Percentiles rank a stretch among this genome's conserved stretches.
phyloP scores from a whole-genome alignment of 2,888 invertebrate genomes.

The Dexiosoma caninum region DNA sequence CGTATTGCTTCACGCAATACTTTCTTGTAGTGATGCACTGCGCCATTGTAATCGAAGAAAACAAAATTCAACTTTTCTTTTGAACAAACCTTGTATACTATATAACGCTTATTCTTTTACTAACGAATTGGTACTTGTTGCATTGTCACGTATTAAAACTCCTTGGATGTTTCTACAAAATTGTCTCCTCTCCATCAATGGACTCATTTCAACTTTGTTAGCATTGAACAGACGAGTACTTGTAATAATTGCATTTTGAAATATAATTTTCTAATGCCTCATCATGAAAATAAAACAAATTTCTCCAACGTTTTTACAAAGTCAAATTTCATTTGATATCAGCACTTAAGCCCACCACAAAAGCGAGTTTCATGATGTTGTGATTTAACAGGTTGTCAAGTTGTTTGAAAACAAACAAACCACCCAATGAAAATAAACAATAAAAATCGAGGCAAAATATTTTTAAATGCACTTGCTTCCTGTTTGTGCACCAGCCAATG shows the following conservation, averaged over 20 bases:
- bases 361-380: not conserved
- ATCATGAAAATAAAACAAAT: not conserved
- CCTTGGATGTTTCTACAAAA: slow-evolving; percentile 8
- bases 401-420: slow-evolving; percentile 4
- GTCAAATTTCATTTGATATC: not conserved
- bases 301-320: not conserved
- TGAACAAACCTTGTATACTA: too few relatives aligned
- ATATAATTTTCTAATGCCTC: not conserved
- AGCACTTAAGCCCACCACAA: not conserved
- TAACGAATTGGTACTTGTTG: too few relatives aligned
- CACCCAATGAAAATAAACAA: slow-evolving; percentile 1
- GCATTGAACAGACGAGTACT: not conserved
- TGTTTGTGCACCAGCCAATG: not conserved
- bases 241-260: not conserved
- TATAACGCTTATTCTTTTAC: too few relatives aligned
- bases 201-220: not conserved
- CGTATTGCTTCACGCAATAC: too few relatives aligned
- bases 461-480: not conserved
- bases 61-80: too few relatives aligned
- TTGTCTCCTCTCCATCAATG: not conserved
- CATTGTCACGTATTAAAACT: not conserved
- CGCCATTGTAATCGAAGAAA: too few relatives aligned
- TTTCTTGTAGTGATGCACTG: too few relatives aligned
- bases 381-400: not conserved
- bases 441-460: not conserved